Conservation (phyloP, 2,888 invertebrate genomes). For the Piscicola geometra region DNA sequence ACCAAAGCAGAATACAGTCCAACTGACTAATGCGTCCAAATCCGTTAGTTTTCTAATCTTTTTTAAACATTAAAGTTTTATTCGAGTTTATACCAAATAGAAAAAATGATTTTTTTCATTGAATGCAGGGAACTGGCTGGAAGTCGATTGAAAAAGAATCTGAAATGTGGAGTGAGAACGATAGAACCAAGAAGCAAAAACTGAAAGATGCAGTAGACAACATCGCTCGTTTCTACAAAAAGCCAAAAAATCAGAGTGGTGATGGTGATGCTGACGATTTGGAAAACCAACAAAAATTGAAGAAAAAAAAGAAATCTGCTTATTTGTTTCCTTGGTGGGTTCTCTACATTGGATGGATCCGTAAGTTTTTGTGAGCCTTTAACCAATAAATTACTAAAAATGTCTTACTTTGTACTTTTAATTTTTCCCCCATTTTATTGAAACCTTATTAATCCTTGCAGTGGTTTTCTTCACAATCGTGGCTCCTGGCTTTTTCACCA, state of each 20-base stretch:
- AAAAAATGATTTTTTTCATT: no score
- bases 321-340: slow-evolving; percentile 53
- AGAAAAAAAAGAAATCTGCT: slow-evolving; percentile 52
- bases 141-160: slow-evolving; percentile 46
- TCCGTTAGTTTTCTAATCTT: no score
- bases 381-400: neutral
- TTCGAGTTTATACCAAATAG: no score
- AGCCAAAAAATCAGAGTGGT: neutral
- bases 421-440: neutral
- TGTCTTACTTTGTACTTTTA: neutral
- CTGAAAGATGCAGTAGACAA: slow-evolving; percentile 49
- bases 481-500: slow-evolving; percentile 54
- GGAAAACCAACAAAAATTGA: slow-evolving; percentile 42
- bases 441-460: slow-evolving; percentile 41
- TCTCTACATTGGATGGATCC: slow-evolving; percentile 53
- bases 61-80: no score
- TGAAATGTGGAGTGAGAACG: slow-evolving; percentile 41
- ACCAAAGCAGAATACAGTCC: slow-evolving; percentile 48
- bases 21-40: slow-evolving; percentile 17
- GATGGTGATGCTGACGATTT: slow-evolving; percentile 39
- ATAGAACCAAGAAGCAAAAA: slow-evolving; percentile 45
- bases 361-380: slow-evolving; percentile 47
- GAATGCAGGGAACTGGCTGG: slow-evolving; percentile 50
- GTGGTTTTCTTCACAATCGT: slow-evolving; percentile 52
- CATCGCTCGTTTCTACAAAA: slow-evolving; percentile 48